Percentiles rank a stretch among this genome's conserved stretches.
phyloP scores from a whole-genome alignment of 2,888 invertebrate species.

The Eupithecia centaureata region DNA sequence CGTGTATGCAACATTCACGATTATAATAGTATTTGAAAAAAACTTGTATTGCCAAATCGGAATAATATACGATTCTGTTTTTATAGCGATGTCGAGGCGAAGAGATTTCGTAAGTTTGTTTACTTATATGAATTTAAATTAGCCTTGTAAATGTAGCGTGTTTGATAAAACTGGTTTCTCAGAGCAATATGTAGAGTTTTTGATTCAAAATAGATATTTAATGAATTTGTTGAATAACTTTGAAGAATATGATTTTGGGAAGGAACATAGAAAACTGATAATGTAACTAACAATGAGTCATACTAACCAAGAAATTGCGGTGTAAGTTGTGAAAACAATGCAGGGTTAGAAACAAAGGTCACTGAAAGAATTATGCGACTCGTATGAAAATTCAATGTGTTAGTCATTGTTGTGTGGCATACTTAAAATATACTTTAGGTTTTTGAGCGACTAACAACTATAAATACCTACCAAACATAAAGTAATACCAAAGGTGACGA shows the following conservation, averaged over 20 bases:
- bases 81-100: constrained; percentile 41
- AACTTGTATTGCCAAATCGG: constrained; percentile 58
- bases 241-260: no score
- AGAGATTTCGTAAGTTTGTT: constrained; percentile 50
- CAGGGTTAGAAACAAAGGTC: constrained; percentile 67
- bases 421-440: constrained; percentile 40
- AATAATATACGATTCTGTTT: constrained; percentile 46
- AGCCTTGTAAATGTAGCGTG: constrained; percentile 23
- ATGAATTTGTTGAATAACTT: neutral
- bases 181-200: neutral
- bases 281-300: constrained; percentile 58
- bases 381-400: constrained; percentile 69
- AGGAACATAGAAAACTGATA: constrained; percentile 35
- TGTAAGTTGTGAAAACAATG: constrained; percentile 60
- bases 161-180: constrained; percentile 5
- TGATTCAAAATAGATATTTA: neutral
- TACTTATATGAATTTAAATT: constrained; percentile 46
- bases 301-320: constrained; percentile 47
- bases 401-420: constrained; percentile 59
- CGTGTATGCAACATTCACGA: constrained; percentile 43
- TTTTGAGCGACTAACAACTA: neutral
- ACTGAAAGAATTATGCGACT: constrained; percentile 65
- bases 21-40: constrained; percentile 60
- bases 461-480: neutral
- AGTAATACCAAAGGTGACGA: neutral